phyloP scores from a whole-genome alignment of 2,888 invertebrate species.

The Mythimna loreyi region DNA sequence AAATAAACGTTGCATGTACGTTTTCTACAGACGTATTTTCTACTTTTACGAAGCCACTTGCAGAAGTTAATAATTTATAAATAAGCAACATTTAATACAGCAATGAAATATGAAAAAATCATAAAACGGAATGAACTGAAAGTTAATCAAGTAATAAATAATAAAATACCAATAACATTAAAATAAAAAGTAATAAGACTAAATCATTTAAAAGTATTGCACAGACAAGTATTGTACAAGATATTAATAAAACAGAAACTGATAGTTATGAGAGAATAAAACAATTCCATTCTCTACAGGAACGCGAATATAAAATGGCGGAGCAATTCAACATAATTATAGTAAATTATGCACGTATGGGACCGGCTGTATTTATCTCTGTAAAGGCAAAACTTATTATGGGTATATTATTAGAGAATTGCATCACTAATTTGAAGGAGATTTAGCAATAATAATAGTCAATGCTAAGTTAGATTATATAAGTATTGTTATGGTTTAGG shows the following conservation, averaged over 20 bases:
- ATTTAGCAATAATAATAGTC: constrained; percentile 10
- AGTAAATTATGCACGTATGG: constrained; percentile 52
- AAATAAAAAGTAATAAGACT: background rate
- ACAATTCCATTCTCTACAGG: constrained; percentile 43
- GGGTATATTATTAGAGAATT: constrained; percentile 41
- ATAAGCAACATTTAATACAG: background rate
- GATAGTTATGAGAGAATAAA: constrained; percentile 19
- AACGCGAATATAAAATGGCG: constrained; percentile 41
- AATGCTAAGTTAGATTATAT: background rate
- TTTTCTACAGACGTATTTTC: too few relatives aligned
- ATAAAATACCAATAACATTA: background rate
- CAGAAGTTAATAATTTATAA: background rate
- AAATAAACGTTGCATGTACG: too few relatives aligned
- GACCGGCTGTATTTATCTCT: constrained; percentile 31
- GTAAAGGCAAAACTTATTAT: constrained; percentile 27
- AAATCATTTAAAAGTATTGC: constrained; percentile 3
- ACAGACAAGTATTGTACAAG: background rate
- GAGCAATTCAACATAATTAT: constrained; percentile 49
- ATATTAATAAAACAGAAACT: constrained; percentile 24
- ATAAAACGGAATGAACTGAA: background rate
- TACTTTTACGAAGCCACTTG: too few relatives aligned
- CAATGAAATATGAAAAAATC: background rate
- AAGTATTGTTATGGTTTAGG: background rate
- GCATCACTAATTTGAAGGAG: constrained; percentile 1
- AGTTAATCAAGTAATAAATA: background rate